Evolutionary conservation across 2,888 invertebrate genomes (phyloP).

Genomic region (Chloroclysta siterata): DNA sequence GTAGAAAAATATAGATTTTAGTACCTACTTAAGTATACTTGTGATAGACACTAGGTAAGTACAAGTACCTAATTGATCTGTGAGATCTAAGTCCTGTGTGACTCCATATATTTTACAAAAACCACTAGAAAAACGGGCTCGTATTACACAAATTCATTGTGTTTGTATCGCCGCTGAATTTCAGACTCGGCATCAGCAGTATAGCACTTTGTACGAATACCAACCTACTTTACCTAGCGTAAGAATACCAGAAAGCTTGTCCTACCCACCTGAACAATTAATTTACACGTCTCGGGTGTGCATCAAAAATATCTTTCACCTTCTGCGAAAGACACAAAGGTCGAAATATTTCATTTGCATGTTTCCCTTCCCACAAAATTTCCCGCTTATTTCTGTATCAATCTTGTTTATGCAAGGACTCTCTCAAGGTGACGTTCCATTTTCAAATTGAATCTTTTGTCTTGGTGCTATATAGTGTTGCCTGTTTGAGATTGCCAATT

Average conservation of each 20-base stretch:
- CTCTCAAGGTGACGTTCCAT: slow-evolving; percentile 35
- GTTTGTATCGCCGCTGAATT: no score
- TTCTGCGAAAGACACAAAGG: slow-evolving; percentile 23
- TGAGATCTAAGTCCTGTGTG: no score
- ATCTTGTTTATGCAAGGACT: slow-evolving; percentile 36
- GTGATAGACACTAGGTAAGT: no score
- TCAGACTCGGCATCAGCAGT: no score
- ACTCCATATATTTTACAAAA: no score
- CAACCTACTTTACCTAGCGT: no score
- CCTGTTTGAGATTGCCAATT: slow-evolving; percentile 16
- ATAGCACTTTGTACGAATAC: no score
- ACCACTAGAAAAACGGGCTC: no score
- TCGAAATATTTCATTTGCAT: slow-evolving; percentile 19
- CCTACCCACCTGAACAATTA: neutral
- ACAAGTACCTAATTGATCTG: no score
- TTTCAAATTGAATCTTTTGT: slow-evolving; percentile 23
- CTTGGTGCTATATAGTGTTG: slow-evolving; percentile 1
- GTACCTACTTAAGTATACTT: no score
- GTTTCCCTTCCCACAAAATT: slow-evolving; percentile 33
- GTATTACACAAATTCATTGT: no score
- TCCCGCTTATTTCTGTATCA: slow-evolving; percentile 27
- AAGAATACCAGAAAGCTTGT: neutral
- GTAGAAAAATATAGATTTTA: neutral
- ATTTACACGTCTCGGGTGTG: slow-evolving; percentile 3
- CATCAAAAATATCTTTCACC: slow-evolving; percentile 31